Conservation (phyloP, 2,113 vertebrate species). For the Ardeotis arabs region DNA sequence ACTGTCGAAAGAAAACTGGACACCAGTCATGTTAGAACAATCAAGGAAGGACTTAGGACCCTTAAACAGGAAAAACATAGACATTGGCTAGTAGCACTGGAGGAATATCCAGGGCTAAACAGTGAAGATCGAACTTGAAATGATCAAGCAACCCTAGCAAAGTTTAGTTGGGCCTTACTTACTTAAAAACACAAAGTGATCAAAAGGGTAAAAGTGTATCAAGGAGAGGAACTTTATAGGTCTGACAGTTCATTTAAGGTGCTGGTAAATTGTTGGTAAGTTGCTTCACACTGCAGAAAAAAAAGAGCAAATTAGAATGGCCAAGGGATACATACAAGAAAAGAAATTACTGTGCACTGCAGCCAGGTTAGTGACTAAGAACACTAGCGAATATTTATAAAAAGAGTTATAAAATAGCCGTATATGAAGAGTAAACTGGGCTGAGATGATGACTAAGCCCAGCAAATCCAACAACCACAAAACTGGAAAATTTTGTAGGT, state of each 20-base stretch:
- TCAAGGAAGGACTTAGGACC: neutral
- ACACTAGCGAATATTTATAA: neutral
- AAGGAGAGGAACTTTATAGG: neutral
- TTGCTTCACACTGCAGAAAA: neutral
- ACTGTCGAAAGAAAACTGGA: neutral
- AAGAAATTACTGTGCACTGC: neutral
- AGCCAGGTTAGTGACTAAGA: neutral
- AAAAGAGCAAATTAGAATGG: neutral
- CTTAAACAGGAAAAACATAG: neutral
- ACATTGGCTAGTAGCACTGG: neutral
- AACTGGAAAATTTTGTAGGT: neutral
- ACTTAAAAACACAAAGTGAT: neutral
- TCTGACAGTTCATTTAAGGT: neutral
- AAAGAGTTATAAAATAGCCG: neutral
- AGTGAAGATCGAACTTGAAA: neutral
- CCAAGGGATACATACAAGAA: neutral
- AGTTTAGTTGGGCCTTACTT: neutral
- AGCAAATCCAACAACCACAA: neutral
- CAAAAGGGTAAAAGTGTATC: neutral
- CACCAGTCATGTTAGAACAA: neutral
- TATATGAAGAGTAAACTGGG: neutral
- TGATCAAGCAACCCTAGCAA: neutral
- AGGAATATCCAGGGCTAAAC: neutral
- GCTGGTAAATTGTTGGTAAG: neutral
- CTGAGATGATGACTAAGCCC: neutral